Base-by-base conservation (phyloP, 1,140 invertebrate genomes). In the Dufourea novaeangliae region DNA sequence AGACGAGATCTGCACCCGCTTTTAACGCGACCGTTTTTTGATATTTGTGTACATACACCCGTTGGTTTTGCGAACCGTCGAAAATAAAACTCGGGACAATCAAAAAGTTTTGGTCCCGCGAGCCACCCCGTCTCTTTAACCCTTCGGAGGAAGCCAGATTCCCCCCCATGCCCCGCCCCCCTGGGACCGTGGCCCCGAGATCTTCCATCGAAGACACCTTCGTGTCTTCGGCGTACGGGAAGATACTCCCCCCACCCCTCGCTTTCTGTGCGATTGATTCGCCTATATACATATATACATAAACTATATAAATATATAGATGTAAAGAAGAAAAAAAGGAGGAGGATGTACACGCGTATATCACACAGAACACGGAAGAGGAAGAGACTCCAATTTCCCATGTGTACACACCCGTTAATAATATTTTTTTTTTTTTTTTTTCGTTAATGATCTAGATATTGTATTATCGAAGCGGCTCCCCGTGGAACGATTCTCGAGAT, bases 241-340 rank as follows among this genome's bases (percentile, higher is more conserved):
- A 62, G 59, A 37, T 71, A n/a, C 46, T 74, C 52, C 67, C 66
- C 14, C 32, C n/a, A n/a, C n/a, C n/a, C n/a, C n/a, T n/a, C n/a
- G n/a, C n/a, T n/a, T 46, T 50, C n/a, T 84, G 68, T 29, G 83
- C 68, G 68, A 83, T 78, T 73, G 22, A 74, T 32, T 78, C 78
- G 78, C 72, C 68, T 73, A 81, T 84, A 84, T 85, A 84, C 75
- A 84, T 84, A 84, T 84, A 84, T 84, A 84, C 84, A 84, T 84
- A 84, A 82, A 79, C 25, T 84, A 78, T 44, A 83, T 41, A 83
- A 25, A 63, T 71, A 79, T 56, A 79, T 68, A 84, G 72, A 84
- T 62, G 79, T 83, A 80, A 52, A 82, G 61, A 81, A 63, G 74
- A 39, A 68, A 56, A 61, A 62, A 52, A 84, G n/a, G n/a, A n/a